A percentile compares a stretch with the other conserved stretches of the same genome.
phyloP scores from a whole-genome alignment of 2,888 invertebrate species.

The Caenorhabditis imperialis region DNA sequence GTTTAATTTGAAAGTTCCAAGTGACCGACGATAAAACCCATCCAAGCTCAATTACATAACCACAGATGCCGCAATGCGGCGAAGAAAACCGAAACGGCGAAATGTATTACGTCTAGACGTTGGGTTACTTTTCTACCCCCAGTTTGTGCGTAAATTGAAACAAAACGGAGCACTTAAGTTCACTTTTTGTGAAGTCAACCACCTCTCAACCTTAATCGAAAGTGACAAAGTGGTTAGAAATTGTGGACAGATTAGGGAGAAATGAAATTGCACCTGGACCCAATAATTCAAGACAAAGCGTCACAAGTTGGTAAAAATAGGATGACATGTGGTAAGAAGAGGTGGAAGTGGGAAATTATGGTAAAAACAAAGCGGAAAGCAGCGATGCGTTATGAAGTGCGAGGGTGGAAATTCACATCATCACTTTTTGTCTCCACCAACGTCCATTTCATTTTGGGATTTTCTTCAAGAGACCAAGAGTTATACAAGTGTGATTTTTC shows the following conservation, averaged over 20 bases:
- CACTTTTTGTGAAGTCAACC: too few species aligned
- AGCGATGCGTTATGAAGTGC: conserved; percentile 30
- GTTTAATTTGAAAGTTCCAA: conserved; percentile 45
- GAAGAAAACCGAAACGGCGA: neutral
- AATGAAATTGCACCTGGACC: too few species aligned
- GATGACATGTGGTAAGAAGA: conserved; percentile 4
- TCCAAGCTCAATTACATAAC: conserved; percentile 43
- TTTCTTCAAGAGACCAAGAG: too few species aligned
- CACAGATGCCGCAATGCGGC: neutral
- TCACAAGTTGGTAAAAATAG: conserved; percentile 3
- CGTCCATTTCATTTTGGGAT: too few species aligned
- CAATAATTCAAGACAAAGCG: too few species aligned
- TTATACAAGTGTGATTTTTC: too few species aligned
- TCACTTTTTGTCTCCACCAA: too few species aligned
- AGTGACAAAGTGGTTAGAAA: too few species aligned
- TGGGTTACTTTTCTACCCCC: neutral
- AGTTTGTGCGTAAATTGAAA: too few species aligned
- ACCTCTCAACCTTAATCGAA: too few species aligned
- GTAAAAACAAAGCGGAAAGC: conserved; percentile 4
- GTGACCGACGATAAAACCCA: conserved; percentile 47
- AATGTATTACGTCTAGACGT: conserved; percentile 1
- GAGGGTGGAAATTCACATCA: conserved; percentile 25
- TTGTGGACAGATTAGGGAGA: too few species aligned
- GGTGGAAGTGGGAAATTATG: neutral
- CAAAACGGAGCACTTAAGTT: too few species aligned